Conservation (phyloP, 2,113 vertebrate genomes). For the Hemibagrus wyckioides region DNA sequence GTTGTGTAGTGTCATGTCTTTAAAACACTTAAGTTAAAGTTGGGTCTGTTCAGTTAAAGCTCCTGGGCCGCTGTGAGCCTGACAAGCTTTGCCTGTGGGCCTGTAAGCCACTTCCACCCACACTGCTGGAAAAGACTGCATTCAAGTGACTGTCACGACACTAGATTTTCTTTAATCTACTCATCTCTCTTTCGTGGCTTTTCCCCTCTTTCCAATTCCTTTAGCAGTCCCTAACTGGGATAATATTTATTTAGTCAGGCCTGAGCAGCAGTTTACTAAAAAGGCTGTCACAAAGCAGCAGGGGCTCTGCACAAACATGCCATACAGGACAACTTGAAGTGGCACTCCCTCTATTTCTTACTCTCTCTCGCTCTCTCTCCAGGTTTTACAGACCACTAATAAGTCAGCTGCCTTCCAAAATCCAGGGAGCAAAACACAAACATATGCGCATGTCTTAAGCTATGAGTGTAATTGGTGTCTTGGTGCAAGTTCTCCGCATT, state of each 20-base stretch:
- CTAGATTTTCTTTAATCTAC: background rate
- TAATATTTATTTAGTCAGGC: slow-evolving; percentile 63
- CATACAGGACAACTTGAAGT: slow-evolving; percentile 3
- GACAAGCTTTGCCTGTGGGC: background rate
- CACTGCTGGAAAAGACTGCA: slow-evolving; percentile 48
- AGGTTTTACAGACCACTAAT: slow-evolving; percentile 41
- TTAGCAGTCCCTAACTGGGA: slow-evolving; percentile 65
- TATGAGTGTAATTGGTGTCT: background rate
- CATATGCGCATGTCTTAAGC: background rate
- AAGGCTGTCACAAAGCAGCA: slow-evolving; percentile 50
- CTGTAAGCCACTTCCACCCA: slow-evolving; percentile 17
- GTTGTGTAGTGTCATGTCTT: background rate
- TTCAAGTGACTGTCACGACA: slow-evolving; percentile 29
- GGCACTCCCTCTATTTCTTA: background rate
- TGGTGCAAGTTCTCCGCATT: background rate
- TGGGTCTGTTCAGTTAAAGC: background rate
- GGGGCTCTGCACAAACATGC: slow-evolving; percentile 41
- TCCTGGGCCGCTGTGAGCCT: slow-evolving; percentile 12
- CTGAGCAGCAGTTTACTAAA: slow-evolving; percentile 58
- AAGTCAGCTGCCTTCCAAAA: slow-evolving; percentile 29
- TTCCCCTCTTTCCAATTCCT: slow-evolving; percentile 59
- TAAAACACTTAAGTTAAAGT: background rate
- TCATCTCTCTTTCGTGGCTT: background rate
- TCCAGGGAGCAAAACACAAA: slow-evolving; percentile 20
- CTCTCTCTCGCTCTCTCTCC: background rate